Evolutionary conservation across 2,113 vertebrate genomes (phyloP).

Genomic region (Muscicapa adusta): DNA sequence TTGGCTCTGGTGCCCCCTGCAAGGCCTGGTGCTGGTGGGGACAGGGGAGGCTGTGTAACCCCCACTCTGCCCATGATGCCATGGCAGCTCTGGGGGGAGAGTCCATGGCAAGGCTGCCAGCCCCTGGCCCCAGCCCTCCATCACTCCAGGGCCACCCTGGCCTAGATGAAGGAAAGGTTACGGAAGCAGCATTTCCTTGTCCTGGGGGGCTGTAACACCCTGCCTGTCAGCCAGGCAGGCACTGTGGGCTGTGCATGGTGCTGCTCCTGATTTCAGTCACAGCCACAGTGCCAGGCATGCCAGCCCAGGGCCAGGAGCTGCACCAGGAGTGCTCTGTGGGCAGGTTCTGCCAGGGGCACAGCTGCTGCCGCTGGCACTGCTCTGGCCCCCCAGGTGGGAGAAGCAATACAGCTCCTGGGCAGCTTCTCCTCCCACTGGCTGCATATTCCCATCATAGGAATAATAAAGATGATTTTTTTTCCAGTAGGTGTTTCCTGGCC

Average conservation of each 20-base stretch:
- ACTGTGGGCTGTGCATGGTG: background rate
- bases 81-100: background rate
- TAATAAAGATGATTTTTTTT: slow-evolving; percentile 5
- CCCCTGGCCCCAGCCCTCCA: background rate
- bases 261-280: background rate
- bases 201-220: rapidly evolving
- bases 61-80: rapidly evolving
- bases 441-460: background rate
- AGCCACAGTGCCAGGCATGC: background rate
- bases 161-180: background rate
- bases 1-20: background rate
- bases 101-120: rapidly evolving
- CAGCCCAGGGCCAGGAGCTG: background rate
- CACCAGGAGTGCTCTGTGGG: background rate
- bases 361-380: background rate
- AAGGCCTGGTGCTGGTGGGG: background rate
- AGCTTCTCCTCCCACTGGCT: background rate
- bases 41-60: rapidly evolving
- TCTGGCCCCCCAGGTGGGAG: background rate
- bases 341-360: too few relatives aligned
- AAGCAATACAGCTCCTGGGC: background rate
- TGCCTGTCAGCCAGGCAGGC: background rate
- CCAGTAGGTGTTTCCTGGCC: background rate
- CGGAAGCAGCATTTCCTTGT: rapidly evolving
- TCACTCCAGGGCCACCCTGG: background rate